These are phyloP conservation scores for Lipotes vexillifer DNA, from an alignment of 2,113 vertebrate species.

Conservation along the genomic window DNA sequence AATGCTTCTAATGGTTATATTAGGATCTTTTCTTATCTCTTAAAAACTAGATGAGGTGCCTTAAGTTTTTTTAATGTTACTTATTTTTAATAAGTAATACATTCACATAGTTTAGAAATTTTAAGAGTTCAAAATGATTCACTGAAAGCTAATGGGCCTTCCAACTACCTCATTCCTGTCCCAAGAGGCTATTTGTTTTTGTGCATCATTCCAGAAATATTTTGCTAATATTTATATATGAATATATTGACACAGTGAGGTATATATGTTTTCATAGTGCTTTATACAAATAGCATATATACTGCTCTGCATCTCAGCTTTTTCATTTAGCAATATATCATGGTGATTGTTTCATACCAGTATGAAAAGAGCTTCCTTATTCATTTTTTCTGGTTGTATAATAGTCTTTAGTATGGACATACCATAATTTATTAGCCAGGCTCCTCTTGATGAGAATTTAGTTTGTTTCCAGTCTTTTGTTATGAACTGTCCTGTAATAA, in stretches of 20 bases:
- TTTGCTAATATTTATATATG: too few relatives aligned
- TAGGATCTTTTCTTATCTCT: background rate
- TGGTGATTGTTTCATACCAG: background rate
- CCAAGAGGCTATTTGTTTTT: background rate
- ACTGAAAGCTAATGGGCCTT: background rate
- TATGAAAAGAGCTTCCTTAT: background rate
- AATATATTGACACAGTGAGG: background rate
- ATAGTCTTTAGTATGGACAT: background rate
- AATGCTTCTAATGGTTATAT: background rate
- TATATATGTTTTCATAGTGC: background rate
- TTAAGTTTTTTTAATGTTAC: background rate
- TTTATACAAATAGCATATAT: background rate
- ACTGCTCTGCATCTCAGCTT: background rate
- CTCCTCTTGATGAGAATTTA: background rate
- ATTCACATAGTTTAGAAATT: background rate
- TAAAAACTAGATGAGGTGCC: background rate
- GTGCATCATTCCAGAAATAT: background rate
- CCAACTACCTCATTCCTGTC: background rate
- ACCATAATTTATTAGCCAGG: background rate
- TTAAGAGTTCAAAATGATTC: background rate
- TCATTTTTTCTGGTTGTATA: background rate
- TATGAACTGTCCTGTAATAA: background rate
- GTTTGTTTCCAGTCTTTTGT: background rate
- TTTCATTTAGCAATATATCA: background rate
- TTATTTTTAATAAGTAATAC: background rate